Evolutionary conservation across 2,888 invertebrate genomes (phyloP).

Genomic region (Melitaea athalia): DNA sequence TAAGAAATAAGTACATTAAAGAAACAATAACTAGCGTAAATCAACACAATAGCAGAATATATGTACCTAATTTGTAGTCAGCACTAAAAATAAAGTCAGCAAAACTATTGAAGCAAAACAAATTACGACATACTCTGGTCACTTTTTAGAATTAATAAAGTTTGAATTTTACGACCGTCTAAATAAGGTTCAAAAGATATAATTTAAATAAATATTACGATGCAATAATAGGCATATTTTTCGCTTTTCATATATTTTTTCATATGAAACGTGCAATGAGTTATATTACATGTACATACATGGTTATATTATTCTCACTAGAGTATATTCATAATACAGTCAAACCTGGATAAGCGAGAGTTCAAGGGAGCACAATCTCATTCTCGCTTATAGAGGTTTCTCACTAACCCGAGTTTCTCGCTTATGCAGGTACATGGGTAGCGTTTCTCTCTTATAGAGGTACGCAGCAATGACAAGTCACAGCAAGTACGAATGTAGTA

Average conservation of each 20-base stretch:
- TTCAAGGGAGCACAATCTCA: too few species aligned
- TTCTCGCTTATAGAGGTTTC: too few species aligned
- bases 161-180: neutral
- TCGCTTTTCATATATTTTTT: neutral
- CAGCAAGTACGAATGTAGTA: too few species aligned
- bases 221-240: neutral
- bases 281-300: too few species aligned
- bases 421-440: too few species aligned
- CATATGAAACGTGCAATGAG: neutral
- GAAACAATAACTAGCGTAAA: neutral
- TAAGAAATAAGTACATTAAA: too few species aligned
- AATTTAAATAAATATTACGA: neutral
- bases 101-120: conserved; percentile 17
- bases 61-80: conserved; percentile 11
- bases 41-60: conserved; percentile 7
- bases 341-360: too few species aligned
- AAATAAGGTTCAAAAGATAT: conserved; percentile 16
- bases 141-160: conserved; percentile 7
- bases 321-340: too few species aligned
- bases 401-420: too few species aligned
- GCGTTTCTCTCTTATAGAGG: too few species aligned
- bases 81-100: conserved; percentile 16
- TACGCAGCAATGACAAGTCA: too few species aligned
- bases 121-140: conserved; percentile 12
- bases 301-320: too few species aligned